A percentile compares a stretch with the other conserved stretches of the same genome.
Conservation (phyloP, 2,797 vertebrate species). For the Pangasius krempfi region DNA sequence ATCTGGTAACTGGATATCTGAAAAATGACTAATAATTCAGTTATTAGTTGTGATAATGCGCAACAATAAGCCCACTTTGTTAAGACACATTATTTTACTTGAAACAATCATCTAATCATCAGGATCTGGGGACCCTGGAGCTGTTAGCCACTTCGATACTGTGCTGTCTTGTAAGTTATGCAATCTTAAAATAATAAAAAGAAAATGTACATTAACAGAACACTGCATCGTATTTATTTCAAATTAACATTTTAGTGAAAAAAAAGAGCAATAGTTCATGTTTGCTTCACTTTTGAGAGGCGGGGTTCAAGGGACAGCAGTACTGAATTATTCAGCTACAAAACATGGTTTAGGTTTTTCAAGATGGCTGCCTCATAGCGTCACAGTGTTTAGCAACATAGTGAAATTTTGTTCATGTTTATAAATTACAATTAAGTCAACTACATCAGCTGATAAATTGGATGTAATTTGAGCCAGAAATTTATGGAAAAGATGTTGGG, state of each 20-base stretch:
- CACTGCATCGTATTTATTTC: background rate
- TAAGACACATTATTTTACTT: background rate
- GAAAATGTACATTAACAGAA: background rate
- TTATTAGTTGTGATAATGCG: background rate
- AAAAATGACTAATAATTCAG: background rate
- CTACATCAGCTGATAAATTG: background rate
- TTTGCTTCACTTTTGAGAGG: background rate
- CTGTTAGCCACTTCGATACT: background rate
- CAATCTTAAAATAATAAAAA: background rate
- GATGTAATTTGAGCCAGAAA: background rate
- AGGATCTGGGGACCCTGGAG: background rate
- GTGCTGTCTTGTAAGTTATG: background rate
- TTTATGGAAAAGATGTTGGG: background rate
- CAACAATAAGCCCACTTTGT: too few species aligned
- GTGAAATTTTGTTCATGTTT: background rate
- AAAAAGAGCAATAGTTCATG: background rate
- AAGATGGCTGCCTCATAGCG: background rate
- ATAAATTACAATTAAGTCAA: background rate
- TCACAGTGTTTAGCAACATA: background rate
- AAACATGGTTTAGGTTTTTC: background rate
- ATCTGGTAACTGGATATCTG: background rate
- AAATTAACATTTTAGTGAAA: background rate
- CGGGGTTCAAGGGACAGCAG: background rate
- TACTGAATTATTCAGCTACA: background rate
- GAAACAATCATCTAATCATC: background rate